Percentiles rank a stretch among this genome's conserved stretches.
These are phyloP conservation scores for Chaitophorus viminalis DNA, from an alignment of 2,888 invertebrate genomes.

Conservation along the genomic window DNA sequence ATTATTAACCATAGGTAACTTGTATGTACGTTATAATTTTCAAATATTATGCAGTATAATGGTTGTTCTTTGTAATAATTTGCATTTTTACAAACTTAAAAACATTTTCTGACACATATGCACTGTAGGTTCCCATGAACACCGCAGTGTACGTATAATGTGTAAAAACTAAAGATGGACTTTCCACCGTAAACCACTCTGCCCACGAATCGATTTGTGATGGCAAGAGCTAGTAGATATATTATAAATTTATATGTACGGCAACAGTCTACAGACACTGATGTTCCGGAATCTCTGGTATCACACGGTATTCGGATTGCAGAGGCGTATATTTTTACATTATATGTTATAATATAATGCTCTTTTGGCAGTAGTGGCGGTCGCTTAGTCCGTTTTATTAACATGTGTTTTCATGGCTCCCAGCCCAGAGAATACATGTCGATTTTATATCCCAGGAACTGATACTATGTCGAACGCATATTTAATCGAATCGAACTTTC, in stretches of 20 bases:
- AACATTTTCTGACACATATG: too few relatives aligned
- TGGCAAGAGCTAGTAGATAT: background rate
- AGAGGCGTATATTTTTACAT: constrained; percentile 13
- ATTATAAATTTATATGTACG: too few relatives aligned
- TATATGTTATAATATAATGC: background rate
- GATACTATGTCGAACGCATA: background rate
- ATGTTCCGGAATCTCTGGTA: background rate
- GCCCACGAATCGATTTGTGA: background rate
- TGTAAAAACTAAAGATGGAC: too few relatives aligned
- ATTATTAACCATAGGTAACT: too few relatives aligned
- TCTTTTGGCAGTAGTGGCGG: background rate
- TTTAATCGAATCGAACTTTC: constrained; percentile 44
- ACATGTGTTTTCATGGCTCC: background rate
- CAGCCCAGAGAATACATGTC: constrained; percentile 11
- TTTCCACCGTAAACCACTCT: background rate
- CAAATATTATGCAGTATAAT: background rate
- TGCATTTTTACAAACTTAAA: constrained; percentile 3
- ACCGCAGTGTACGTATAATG: too few relatives aligned
- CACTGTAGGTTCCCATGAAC: too few relatives aligned
- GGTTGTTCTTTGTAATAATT: background rate
- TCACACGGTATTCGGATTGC: background rate
- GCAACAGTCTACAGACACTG: background rate
- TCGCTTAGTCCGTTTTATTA: background rate
- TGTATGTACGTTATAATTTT: too few relatives aligned
- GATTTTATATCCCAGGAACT: background rate